These are phyloP conservation scores for Hoplostethus mediterraneus DNA, from an alignment of 2,797 vertebrate species.

Conservation along the genomic window DNA sequence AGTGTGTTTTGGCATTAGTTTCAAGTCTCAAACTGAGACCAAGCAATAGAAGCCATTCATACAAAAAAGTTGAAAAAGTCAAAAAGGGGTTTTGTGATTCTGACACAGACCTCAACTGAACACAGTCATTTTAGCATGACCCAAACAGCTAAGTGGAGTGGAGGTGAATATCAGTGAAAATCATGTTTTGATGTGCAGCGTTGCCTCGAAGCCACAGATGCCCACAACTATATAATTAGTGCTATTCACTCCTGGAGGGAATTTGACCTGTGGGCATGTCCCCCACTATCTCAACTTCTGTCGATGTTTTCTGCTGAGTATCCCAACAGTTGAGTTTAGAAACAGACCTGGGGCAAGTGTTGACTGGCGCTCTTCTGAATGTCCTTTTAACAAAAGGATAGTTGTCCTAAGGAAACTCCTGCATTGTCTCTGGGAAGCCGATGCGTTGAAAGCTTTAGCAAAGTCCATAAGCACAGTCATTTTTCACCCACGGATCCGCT, in stretches of 20 bases:
- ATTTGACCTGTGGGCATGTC: conserved; percentile 57
- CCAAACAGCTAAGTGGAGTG: conserved; percentile 7
- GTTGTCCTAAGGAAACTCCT: conserved; percentile 11
- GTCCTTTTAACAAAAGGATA: conserved; percentile 39
- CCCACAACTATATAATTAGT: conserved; percentile 44
- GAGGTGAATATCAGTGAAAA: conserved; percentile 25
- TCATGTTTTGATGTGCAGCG: conserved; percentile 31
- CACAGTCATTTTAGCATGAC: not conserved
- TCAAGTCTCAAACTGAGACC: not conserved
- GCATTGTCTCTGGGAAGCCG: conserved; percentile 34
- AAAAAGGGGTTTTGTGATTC: conserved; percentile 2
- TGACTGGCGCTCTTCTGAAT: conserved; percentile 54
- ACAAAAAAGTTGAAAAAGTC: not conserved
- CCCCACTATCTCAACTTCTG: conserved; percentile 39
- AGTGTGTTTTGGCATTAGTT: not conserved
- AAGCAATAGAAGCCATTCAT: not conserved
- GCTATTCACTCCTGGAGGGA: conserved; percentile 42
- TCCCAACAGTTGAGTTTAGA: conserved; percentile 26
- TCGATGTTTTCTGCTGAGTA: conserved; percentile 48
- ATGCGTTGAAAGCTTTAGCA: conserved; percentile 40
- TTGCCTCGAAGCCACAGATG: conserved; percentile 19
- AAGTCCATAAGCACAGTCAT: conserved; percentile 6
- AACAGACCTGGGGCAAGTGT: conserved; percentile 61
- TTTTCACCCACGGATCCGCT: conserved; percentile 26
- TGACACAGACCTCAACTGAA: not conserved